Evolutionary conservation across 2,113 vertebrate species (phyloP), one percentile per base, ranked within the genome.

Genomic region (Callipepla squamata): DNA sequence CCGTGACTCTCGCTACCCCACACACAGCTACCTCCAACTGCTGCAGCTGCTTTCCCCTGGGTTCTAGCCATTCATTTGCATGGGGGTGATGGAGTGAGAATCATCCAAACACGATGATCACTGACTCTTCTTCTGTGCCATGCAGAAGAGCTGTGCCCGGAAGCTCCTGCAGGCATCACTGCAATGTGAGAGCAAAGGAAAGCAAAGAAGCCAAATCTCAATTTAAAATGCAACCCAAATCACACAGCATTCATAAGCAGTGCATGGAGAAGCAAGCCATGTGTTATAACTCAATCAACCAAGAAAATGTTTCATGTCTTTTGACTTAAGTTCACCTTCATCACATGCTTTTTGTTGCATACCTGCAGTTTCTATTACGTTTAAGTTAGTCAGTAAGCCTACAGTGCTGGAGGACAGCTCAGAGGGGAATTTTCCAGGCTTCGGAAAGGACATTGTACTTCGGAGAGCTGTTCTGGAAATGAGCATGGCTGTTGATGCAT

Each of bases 401-500:
- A 55, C 50, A 74, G 80, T 85, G 82, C 76, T 87, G 67, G 89
- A 93, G 59, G 47, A 62, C 32, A 30, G 32, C n/a, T 80, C 48
- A 87, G 72, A 80, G 67, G 63, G 45, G 61, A 91, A 62, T 74
- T 82, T 93, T 82, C 23, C 68, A 74, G 59, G 38, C 87, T 79
- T 62, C 55, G 67, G 36, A 93, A 53, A 96, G 89, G 92, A 96
- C 87, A 95, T 87, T 91, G 87, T 73, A 89, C 93, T 93, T 89
- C 5, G 1, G 87, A 87, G 94, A 57, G 57, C 55, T 67, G 72
- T 94, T 96, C 81, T 78, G 78, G 70, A 90, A 94, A 92, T n/a
- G 51, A 94, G 58, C 6, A 4, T 26, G 53, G 61, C 51, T 86
- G 57, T 25, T 78, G 80, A 92, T 47, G 53, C 65, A 63, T 80